These are phyloP conservation scores for Anisognathus igniventris DNA, from an alignment of 2,797 vertebrate genomes.

Conservation along the genomic window DNA sequence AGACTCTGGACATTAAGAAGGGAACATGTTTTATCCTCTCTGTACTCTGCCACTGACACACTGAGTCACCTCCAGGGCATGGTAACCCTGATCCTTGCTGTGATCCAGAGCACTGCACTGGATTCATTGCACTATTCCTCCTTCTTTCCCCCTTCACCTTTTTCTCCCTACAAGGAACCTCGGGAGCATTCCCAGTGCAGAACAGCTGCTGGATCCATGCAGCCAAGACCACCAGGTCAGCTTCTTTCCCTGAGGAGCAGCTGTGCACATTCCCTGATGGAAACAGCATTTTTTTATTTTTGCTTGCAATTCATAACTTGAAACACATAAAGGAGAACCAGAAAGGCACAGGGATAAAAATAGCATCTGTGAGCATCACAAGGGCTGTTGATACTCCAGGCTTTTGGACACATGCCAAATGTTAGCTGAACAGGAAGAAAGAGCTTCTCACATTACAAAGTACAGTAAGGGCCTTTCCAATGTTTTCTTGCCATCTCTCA, in stretches of 20 bases:
- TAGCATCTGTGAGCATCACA: slow-evolving; percentile 13
- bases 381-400: slow-evolving; percentile 3
- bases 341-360: slow-evolving; percentile 39
- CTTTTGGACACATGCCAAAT: not conserved
- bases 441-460: slow-evolving; percentile 19
- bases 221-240: not conserved
- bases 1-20: not conserved
- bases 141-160: not conserved
- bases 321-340: not conserved
- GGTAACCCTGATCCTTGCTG: not conserved
- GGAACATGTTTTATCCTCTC: not conserved
- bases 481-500: slow-evolving; percentile 1
- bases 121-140: not conserved
- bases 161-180: not conserved
- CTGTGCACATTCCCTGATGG: not conserved
- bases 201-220: not conserved
- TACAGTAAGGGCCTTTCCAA: not conserved
- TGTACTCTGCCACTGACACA: not conserved
- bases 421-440: not conserved
- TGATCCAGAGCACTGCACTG: not conserved
- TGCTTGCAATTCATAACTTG: not conserved
- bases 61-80: not conserved
- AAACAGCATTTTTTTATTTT: not conserved
- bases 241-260: not conserved
- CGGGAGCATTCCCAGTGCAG: not conserved